Base-by-base conservation (phyloP, 2,113 vertebrate species). In the Corythoichthys haematopterus region DNA sequence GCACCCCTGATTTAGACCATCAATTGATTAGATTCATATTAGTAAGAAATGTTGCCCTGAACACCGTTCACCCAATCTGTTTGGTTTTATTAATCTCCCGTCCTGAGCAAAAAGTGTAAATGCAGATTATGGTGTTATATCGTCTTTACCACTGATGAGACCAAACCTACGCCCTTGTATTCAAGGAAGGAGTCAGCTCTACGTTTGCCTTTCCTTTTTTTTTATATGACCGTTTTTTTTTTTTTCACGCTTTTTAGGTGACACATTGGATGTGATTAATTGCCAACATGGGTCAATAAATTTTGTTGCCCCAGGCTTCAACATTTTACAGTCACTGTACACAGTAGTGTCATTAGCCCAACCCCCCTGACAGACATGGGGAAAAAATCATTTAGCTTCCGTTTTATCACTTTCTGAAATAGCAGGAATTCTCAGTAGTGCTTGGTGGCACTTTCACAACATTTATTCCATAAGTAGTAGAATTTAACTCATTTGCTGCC, bases 231-330 rank as follows among this genome's bases (percentile, higher is more conserved):
- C 78, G 66, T 76, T 81, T 74, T 60, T 84, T 84, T 82, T 28
- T 28, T 28, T 28, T 28, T 28, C 20, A 85, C 85, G 72, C 84
- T 72, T 76, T 73, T 82, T 79, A 58, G 71, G 79, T 79, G 65
- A 79, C 72, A 73, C 69, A 55, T 77, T 65, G 76, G 82, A 78
- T 80, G 70, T 88, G 89, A 90, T 90, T 89, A 91, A 91, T 91
- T 89, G 81, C 74, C 75, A 71, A 73, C 53, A 50, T 77, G 79
- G 79, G 76, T 88, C 88, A 81, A 91, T 91, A 88, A 83, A 90
- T 90, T 85, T 90, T 84, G 12, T 15, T 37, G 71, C 66, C 64
- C 87, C 82, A 87, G 88, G 75, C 84, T 86, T 88, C 78, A 69
- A 72, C 75, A 68, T 68, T 77, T 76, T 85, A 80, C 64, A 77